These are phyloP conservation scores for Fregetta grallaria DNA, from an alignment of 2,113 vertebrate genomes.

Conservation along the genomic window DNA sequence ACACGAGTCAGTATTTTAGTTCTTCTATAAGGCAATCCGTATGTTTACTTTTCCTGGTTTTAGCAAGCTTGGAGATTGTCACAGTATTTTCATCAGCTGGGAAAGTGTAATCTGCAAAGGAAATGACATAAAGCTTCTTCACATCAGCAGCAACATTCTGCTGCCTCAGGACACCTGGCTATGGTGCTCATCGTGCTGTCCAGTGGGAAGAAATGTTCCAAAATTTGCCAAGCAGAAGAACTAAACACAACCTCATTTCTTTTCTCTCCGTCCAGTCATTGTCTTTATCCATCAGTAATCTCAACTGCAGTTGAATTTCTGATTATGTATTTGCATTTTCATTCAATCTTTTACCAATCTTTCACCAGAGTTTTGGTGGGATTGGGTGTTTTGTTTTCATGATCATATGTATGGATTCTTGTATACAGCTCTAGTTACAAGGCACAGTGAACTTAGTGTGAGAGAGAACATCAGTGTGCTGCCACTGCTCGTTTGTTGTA, in stretches of 20 bases:
- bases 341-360: neutral
- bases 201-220: neutral
- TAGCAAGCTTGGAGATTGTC: constrained; percentile 8
- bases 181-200: neutral
- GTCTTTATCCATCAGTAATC: neutral
- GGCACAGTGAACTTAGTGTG: neutral
- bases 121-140: neutral
- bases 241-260: neutral
- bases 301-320: neutral
- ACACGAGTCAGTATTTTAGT: neutral
- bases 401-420: neutral
- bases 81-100: neutral
- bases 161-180: neutral
- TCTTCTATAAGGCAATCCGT: constrained; percentile 1
- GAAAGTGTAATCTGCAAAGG: neutral
- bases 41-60: neutral
- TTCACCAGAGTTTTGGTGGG: neutral
- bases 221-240: neutral
- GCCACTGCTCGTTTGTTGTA: neutral
- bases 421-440: neutral
- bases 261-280: neutral
- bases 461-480: neutral
- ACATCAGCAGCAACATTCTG: neutral
- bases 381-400: neutral
- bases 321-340: neutral